Evolutionary conservation across 2,888 invertebrate genomes (phyloP).

Genomic region (Autographa gamma): DNA sequence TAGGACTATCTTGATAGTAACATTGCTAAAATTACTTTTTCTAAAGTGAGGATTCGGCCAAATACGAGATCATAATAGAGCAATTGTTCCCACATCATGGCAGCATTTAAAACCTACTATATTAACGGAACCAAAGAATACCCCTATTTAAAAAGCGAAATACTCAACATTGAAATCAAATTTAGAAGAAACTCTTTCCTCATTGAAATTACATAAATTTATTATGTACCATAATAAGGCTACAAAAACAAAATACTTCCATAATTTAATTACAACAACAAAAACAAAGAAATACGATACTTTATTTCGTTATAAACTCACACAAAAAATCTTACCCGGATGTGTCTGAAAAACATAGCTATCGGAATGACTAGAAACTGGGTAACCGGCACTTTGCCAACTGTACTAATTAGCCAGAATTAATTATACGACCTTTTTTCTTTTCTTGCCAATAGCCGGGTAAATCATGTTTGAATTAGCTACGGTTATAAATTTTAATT

Average conservation of each 20-base stretch:
- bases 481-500: conserved; percentile 26
- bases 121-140: too few species aligned
- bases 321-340: background rate
- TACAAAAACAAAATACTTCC: background rate
- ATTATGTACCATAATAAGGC: too few species aligned
- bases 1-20: too few species aligned
- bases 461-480: conserved; percentile 26
- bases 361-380: conserved; percentile 33
- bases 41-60: too few species aligned
- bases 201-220: too few species aligned
- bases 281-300: background rate
- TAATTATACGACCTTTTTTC: conserved; percentile 48
- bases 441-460: conserved; percentile 49
- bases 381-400: conserved; percentile 49
- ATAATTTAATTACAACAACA: background rate
- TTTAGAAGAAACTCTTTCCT: too few species aligned
- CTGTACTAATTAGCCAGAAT: conserved; percentile 52
- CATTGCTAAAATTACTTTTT: too few species aligned
- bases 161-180: too few species aligned
- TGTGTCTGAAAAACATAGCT: conserved; percentile 26
- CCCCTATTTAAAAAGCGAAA: too few species aligned
- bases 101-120: too few species aligned
- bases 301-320: background rate
- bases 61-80: too few species aligned
- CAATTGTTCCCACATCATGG: too few species aligned